Percentiles rank a stretch among this genome's conserved stretches.
These are phyloP conservation scores for Adelphocoris suturalis DNA, from an alignment of 2,888 invertebrate genomes.

Conservation along the genomic window DNA sequence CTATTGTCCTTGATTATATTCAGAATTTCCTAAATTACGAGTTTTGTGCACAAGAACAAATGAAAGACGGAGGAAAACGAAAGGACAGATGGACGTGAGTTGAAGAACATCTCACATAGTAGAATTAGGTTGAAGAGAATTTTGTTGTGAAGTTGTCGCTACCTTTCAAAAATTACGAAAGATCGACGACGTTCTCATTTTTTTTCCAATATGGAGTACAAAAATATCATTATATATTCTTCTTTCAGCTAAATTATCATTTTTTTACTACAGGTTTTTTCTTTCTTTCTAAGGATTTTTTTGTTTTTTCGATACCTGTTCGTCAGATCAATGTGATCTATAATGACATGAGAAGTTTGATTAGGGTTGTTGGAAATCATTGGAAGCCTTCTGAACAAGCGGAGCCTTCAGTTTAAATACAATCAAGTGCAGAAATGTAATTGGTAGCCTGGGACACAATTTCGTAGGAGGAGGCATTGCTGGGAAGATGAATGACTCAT, in stretches of 20 bases:
- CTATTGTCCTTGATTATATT: neutral
- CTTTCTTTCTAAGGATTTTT: slow-evolving; percentile 42
- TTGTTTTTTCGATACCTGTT: neutral
- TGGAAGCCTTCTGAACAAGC: neutral
- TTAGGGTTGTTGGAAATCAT: neutral
- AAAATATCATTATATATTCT: slow-evolving; percentile 78
- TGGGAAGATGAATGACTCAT: too few relatives aligned
- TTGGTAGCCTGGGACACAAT: too few relatives aligned
- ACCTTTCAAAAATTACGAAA: slow-evolving; percentile 34
- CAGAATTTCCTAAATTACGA: neutral
- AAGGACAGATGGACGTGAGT: neutral
- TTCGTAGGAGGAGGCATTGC: too few relatives aligned
- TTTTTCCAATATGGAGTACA: slow-evolving; percentile 82
- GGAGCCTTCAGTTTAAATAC: too few relatives aligned
- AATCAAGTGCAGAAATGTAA: too few relatives aligned
- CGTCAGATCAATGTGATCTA: slow-evolving; percentile 71
- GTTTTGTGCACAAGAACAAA: neutral
- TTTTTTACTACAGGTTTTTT: slow-evolving; percentile 75
- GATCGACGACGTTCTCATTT: slow-evolving; percentile 73
- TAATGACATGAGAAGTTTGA: slow-evolving; percentile 46
- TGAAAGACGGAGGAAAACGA: slow-evolving; percentile 7
- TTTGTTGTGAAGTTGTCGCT: slow-evolving; percentile 22
- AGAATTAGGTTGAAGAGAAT: neutral
- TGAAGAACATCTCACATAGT: slow-evolving; percentile 1
- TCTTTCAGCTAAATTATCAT: slow-evolving; percentile 73